Evolutionary conservation across 2,888 invertebrate species (phyloP), one percentile per base, ranked within the genome.

Genomic region (Masnerella sp.): DNA sequence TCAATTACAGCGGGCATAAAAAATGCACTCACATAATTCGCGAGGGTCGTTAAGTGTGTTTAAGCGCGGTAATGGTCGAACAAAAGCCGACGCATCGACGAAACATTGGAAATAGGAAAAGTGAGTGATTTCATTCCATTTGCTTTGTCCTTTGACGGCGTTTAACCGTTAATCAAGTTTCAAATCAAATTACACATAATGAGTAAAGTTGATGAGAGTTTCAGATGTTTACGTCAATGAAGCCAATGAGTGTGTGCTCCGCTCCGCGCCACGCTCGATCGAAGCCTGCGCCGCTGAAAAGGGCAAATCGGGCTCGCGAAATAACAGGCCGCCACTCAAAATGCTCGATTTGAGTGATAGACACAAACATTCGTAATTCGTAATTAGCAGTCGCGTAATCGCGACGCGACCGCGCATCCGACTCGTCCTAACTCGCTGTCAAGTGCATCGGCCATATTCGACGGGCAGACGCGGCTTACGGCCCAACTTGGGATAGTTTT

Each of bases 111-210:
- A 62, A 73, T 62, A 59, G 64, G 54, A 67, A 72, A 68, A 67
- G 62, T 62, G 67, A 68, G 67, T 73, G 64, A 69, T 69, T 69
- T 58, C 64, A 61, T 74, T 59, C 30, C 64, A 80, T 81, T 80
- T 79, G 79, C 79, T 80, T 79, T 80, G 79, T 82, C 80, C 80
- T 81, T 78, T 80, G 80, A 79, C 79, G 78, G 77, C 81, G 78
- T 79, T 84, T 83, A 82, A 84, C 81, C 80, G 83, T 82, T 84
- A 83, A 84, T 84, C 81, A 82, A 84, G 83, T 83, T 84, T 78
- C 82, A 81, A 84, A 84, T 84, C 83, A 83, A 84, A 84, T 84
- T 84, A 84, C 81, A 81, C 82, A 79, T 84, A 84, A 84, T 82
- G 83, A 83, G 83, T 78, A 84, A 84, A 84, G 83, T 84, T 84